Evolutionary conservation across 2,797 vertebrate genomes (phyloP).

Genomic region (Apogon hyalosoma): DNA sequence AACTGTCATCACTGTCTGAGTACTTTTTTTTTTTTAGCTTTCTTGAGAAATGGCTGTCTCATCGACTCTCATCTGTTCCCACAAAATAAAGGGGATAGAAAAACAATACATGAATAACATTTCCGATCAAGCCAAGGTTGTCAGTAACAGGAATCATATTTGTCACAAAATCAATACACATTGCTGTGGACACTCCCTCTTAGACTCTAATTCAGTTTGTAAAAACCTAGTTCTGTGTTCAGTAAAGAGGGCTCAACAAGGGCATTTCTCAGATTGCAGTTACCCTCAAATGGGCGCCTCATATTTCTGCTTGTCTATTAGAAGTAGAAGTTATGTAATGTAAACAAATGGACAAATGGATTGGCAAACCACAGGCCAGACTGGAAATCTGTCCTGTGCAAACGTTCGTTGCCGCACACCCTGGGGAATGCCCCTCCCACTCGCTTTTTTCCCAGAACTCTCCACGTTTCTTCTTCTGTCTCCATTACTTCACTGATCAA

Average conservation of each 20-base stretch:
- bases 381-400: conserved; percentile 54
- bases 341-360: conserved; percentile 35
- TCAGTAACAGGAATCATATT: conserved; percentile 32
- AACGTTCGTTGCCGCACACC: conserved; percentile 31
- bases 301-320: conserved; percentile 53
- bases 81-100: conserved; percentile 6
- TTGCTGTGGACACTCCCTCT: conserved; percentile 23
- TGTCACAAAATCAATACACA: conserved; percentile 41
- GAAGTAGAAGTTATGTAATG: conserved; percentile 25
- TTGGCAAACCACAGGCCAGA: conserved; percentile 40
- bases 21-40: neutral
- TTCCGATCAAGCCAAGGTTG: conserved; percentile 25
- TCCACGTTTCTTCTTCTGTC: conserved; percentile 40
- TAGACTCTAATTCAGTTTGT: conserved; percentile 40
- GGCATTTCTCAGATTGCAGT: conserved; percentile 56
- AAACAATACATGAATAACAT: conserved; percentile 8
- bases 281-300: conserved; percentile 50
- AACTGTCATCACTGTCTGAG: neutral
- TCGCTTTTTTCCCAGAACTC: conserved; percentile 68
- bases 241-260: conserved; percentile 34
- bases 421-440: conserved; percentile 39
- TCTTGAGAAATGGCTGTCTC: neutral
- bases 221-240: conserved; percentile 40
- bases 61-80: neutral
- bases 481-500: conserved; percentile 49